Evolutionary conservation across 2,113 vertebrate species (phyloP).

Genomic region (Tenebrosternarchus preto): DNA sequence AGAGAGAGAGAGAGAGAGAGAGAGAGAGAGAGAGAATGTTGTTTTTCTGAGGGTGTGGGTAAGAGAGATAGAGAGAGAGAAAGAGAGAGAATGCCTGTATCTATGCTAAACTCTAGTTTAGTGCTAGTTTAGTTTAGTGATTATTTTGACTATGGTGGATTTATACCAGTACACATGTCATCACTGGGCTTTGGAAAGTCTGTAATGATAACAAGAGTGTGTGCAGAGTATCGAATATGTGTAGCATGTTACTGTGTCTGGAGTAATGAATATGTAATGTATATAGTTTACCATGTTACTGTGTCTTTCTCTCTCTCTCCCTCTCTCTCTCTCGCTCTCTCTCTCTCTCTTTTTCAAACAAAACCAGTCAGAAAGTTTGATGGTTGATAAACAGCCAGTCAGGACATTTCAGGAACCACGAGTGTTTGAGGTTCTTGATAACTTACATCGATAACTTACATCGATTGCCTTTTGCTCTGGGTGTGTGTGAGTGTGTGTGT

Average conservation of each 20-base stretch:
- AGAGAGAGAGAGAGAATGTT: neutral
- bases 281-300: no score
- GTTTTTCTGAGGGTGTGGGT: neutral
- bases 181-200: no score
- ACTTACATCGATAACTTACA: neutral
- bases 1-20: neutral
- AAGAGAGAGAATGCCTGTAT: neutral
- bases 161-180: no score
- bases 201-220: no score
- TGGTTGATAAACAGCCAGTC: neutral
- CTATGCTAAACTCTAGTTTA: no score
- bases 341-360: neutral
- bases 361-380: neutral
- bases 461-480: neutral
- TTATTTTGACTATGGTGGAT: no score
- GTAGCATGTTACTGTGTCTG: no score
- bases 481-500: conserved; percentile 5
- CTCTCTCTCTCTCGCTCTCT: no score
- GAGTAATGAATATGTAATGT: no score
- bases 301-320: no score
- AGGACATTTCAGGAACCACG: neutral
- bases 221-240: no score
- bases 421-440: neutral
- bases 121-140: no score
- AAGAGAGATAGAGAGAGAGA: neutral